Evolutionary conservation across 2,797 vertebrate species (phyloP).

Genomic region (Esox masquinongy): DNA sequence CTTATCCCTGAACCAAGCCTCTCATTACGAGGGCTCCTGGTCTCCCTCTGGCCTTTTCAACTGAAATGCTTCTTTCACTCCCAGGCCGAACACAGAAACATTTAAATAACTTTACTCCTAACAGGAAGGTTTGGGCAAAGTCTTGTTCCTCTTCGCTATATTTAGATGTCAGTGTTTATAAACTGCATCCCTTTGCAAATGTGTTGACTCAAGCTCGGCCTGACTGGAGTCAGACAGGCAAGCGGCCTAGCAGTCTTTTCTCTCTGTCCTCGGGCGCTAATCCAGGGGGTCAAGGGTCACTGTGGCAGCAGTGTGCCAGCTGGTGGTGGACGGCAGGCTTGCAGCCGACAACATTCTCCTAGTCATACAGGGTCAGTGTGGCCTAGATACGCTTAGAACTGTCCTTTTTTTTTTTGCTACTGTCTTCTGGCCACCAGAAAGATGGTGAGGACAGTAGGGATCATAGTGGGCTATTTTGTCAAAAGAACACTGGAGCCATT

Average conservation of each 20-base stretch:
- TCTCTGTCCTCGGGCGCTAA: background rate
- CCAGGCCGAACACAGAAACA: conserved; percentile 8
- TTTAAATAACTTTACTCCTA: conserved; percentile 44
- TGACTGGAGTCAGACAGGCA: background rate
- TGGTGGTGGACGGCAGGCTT: background rate
- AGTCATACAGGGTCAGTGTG: background rate
- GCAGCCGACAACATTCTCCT: background rate
- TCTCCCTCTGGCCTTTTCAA: background rate
- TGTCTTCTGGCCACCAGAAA: background rate
- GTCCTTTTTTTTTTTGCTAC: background rate
- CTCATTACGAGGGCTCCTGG: conserved; percentile 30
- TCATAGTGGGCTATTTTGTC: background rate
- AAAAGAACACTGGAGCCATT: conserved; percentile 9
- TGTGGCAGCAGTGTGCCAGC: conserved; percentile 1
- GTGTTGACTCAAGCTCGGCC: conserved; percentile 13
- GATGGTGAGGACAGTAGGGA: background rate
- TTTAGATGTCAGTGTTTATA: conserved; percentile 48
- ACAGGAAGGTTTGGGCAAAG: conserved; percentile 36
- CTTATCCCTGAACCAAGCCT: conserved; percentile 25
- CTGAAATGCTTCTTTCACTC: conserved; percentile 1
- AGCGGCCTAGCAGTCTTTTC: background rate
- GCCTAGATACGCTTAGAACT: background rate
- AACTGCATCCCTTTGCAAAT: conserved; percentile 34
- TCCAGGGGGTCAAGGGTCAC: background rate
- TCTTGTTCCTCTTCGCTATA: conserved; percentile 40